A percentile compares a stretch with the other conserved stretches of the same genome.
These are phyloP conservation scores for Drosophila paulistorum DNA, from an alignment of 1,140 invertebrate genomes.

Conservation along the genomic window DNA sequence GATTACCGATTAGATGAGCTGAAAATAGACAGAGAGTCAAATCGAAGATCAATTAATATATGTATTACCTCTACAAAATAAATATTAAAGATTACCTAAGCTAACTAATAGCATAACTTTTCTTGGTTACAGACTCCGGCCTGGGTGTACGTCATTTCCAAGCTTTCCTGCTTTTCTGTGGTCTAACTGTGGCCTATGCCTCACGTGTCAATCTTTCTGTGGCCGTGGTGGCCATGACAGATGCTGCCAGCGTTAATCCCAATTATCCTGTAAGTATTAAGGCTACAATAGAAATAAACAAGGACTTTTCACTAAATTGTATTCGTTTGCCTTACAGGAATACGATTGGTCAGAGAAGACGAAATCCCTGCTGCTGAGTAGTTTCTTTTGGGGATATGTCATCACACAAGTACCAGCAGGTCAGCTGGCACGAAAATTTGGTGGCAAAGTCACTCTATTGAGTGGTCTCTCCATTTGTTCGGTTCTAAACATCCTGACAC, in stretches of 20 bases:
- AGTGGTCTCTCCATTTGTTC: slow-evolving; percentile 84
- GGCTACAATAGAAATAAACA: not conserved
- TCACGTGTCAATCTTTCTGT: slow-evolving; percentile 88
- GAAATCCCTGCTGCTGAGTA: slow-evolving; percentile 85
- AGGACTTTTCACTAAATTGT: not conserved
- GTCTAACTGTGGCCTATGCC: slow-evolving; percentile 86
- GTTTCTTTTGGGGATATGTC: slow-evolving; percentile 87
- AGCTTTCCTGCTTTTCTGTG: slow-evolving; percentile 86
- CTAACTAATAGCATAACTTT: slow-evolving; percentile 29
- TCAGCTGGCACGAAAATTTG: slow-evolving; percentile 87
- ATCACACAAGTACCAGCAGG: slow-evolving; percentile 87
- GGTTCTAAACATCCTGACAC: slow-evolving; percentile 83
- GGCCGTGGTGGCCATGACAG: slow-evolving; percentile 84
- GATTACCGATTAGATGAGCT: slow-evolving; percentile 23
- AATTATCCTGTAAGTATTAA: slow-evolving; percentile 71
- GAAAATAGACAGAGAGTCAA: slow-evolving; percentile 21
- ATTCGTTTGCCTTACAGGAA: slow-evolving; percentile 77
- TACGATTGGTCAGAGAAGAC: slow-evolving; percentile 84
- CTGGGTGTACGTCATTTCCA: slow-evolving; percentile 89
- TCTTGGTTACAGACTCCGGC: slow-evolving; percentile 51
- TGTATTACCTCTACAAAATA: not conserved
- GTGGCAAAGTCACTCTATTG: slow-evolving; percentile 86
- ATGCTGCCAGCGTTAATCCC: slow-evolving; percentile 59
- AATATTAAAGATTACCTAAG: slow-evolving; percentile 27
- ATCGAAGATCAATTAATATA: slow-evolving; percentile 33